A percentile compares a stretch with the other conserved stretches of the same genome.
These are phyloP conservation scores for Eurosta solidaginis DNA, from an alignment of 1,140 invertebrate genomes.

Conservation along the genomic window DNA sequence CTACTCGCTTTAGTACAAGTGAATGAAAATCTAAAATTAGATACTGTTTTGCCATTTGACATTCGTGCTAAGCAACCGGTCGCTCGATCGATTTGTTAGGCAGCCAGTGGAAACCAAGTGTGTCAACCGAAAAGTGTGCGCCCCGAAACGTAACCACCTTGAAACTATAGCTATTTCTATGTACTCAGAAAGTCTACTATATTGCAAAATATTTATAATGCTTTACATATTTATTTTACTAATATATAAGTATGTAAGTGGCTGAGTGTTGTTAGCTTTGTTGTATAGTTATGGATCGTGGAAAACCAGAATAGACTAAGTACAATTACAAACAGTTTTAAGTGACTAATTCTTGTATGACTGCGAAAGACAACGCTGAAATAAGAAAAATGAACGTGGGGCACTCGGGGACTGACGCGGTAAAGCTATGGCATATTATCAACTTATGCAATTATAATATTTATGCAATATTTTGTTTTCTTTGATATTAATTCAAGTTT, in stretches of 20 bases:
- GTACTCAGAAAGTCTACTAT: not conserved
- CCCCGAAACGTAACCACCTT: conserved; percentile 2
- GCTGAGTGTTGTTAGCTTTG: not conserved
- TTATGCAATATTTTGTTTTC: too few species aligned
- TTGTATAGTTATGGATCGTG: too few species aligned
- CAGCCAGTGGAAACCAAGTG: not conserved
- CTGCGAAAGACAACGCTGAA: not conserved
- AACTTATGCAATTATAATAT: too few species aligned
- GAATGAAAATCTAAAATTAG: conserved; percentile 27
- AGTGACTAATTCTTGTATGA: not conserved
- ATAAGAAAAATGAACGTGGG: too few species aligned
- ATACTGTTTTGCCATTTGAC: conserved; percentile 16
- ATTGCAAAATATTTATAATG: not conserved
- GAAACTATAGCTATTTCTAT: not conserved
- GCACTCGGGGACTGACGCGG: too few species aligned
- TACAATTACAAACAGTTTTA: not conserved
- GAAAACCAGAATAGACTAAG: conserved; percentile 12
- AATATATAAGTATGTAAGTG: not conserved
- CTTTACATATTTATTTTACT: not conserved
- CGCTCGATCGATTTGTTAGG: not conserved
- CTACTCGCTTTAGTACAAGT: not conserved
- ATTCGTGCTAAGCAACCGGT: conserved; percentile 18
- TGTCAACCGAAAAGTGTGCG: conserved; percentile 8
- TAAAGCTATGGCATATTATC: too few species aligned
- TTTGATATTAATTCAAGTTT: too few species aligned